A percentile compares a stretch with the other conserved stretches of the same genome.
phyloP scores from a whole-genome alignment of 1,140 invertebrate species.

The Drosophila nigromelanica region DNA sequence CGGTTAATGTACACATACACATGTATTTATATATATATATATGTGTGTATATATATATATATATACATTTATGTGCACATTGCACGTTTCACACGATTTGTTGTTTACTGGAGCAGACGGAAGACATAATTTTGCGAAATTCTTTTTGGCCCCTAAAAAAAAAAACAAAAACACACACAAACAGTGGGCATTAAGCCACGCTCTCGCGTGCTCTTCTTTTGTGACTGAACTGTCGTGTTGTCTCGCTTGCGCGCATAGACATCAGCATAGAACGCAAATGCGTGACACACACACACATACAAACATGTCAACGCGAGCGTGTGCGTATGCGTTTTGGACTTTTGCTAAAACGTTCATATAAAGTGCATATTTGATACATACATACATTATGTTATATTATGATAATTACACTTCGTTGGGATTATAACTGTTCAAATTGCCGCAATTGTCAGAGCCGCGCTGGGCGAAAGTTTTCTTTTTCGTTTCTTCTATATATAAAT shows the following conservation, averaged over 20 bases:
- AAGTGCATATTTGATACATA: slow-evolving; percentile 34
- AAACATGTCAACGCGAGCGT: background rate
- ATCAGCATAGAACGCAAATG: slow-evolving; percentile 39
- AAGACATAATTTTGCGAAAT: slow-evolving; percentile 9
- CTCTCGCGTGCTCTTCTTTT: slow-evolving; percentile 41
- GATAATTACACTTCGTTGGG: slow-evolving; percentile 46
- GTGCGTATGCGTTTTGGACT: slow-evolving; percentile 1
- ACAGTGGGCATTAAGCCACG: slow-evolving; percentile 21
- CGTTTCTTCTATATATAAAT: slow-evolving; percentile 16
- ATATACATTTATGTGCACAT: slow-evolving; percentile 1
- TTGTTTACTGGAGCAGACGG: slow-evolving; percentile 1
- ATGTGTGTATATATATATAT: background rate
- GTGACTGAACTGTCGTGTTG: slow-evolving; percentile 48
- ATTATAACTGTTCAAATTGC: slow-evolving; percentile 29
- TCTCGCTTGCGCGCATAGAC: slow-evolving; percentile 53
- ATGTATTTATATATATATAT: background rate
- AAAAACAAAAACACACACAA: slow-evolving; percentile 10
- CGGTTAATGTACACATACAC: no score
- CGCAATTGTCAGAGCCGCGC: slow-evolving; percentile 47
- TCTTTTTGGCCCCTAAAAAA: slow-evolving; percentile 1
- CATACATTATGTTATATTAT: slow-evolving; percentile 31
- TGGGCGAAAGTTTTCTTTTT: slow-evolving; percentile 49
- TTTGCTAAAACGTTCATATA: slow-evolving; percentile 24
- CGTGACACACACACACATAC: slow-evolving; percentile 26
- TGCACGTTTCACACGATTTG: slow-evolving; percentile 18